A percentile compares a stretch with the other conserved stretches of the same genome.
These are phyloP conservation scores for Gavialis gangeticus DNA, from an alignment of 2,113 vertebrate species.

Conservation along the genomic window DNA sequence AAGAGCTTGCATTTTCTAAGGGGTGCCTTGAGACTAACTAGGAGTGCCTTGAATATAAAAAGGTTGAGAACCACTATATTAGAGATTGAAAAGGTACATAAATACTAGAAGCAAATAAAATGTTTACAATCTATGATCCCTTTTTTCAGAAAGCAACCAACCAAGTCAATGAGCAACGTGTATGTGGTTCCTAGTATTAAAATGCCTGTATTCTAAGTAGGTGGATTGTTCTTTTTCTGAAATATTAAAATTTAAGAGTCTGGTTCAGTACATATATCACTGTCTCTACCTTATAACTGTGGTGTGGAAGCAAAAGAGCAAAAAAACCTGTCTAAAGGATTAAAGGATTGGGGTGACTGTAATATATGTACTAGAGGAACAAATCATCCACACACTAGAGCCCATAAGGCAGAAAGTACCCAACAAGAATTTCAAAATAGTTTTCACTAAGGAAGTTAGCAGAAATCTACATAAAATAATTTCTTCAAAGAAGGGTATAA, in stretches of 20 bases:
- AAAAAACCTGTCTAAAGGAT: constrained; percentile 44
- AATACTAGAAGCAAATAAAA: not conserved
- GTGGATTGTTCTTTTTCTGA: not conserved
- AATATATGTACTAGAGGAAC: constrained; percentile 39
- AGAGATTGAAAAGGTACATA: not conserved
- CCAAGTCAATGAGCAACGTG: not conserved
- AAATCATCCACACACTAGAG: constrained; percentile 38
- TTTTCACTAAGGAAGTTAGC: constrained; percentile 58
- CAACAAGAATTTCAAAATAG: constrained; percentile 51
- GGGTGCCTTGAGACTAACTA: no score
- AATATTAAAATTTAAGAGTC: not conserved
- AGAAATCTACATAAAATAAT: constrained; percentile 59
- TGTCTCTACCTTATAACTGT: constrained; percentile 42
- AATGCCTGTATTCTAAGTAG: not conserved
- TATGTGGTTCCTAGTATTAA: not conserved
- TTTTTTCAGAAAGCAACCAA: not conserved
- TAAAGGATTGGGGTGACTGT: constrained; percentile 40
- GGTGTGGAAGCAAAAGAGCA: not conserved
- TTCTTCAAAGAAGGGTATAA: constrained; percentile 45
- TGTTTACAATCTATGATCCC: not conserved
- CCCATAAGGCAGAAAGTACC: constrained; percentile 56
- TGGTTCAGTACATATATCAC: constrained; percentile 9
- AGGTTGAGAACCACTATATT: not conserved
- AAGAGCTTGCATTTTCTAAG: no score
- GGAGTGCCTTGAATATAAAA: no score